Evolutionary conservation across 1,140 invertebrate species (phyloP), one percentile per base, ranked within the genome.

Genomic region (Drosophila chauvacae): DNA sequence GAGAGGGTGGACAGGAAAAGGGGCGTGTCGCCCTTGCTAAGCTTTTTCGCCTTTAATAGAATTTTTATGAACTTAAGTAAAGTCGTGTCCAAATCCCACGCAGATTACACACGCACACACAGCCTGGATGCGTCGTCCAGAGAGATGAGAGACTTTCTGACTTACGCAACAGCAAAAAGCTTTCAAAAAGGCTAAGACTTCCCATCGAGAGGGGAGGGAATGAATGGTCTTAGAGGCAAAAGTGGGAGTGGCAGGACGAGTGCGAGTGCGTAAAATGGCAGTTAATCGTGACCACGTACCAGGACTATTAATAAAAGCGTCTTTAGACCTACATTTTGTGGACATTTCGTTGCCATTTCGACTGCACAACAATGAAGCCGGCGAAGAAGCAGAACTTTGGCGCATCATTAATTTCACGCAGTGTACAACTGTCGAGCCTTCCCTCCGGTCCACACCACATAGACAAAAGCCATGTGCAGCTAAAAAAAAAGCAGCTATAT

Each of bases 251-350:
- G 73, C 61, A 63, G 59, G 75, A 69, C 57, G 80, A 81, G 70
- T 74, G 61, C 65, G 71, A 81, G 77, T 85, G 85, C 81, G 85
- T 88, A 85, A 88, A 90, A 90, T 88, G 81, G 78, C 85, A 88
- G 86, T 88, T 88, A 88, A 88, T 88, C 85, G 85, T 88, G 81
- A 84, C 85, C 85, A 88, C 85, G 85, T 88, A 88, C 62, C 69
- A 88, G 85, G 85, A 90, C 85, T 88, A 88, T 88, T 88, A 88
- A 88, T 88, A 88, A 88, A 88, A 88, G 66, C 81, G 86, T 90
- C 85, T 88, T 88, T 88, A 90, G 85, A 72, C 78, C 81, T 72
- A 90, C 81, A 84, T 88, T 90, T 85, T 85, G 85, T 81, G 85
- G 85, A 88, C 85, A 88, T 79, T 79, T 90, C 68, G 41, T 50